These are phyloP conservation scores for Pegoplata infirma DNA, from an alignment of 2,888 invertebrate genomes.

Conservation along the genomic window DNA sequence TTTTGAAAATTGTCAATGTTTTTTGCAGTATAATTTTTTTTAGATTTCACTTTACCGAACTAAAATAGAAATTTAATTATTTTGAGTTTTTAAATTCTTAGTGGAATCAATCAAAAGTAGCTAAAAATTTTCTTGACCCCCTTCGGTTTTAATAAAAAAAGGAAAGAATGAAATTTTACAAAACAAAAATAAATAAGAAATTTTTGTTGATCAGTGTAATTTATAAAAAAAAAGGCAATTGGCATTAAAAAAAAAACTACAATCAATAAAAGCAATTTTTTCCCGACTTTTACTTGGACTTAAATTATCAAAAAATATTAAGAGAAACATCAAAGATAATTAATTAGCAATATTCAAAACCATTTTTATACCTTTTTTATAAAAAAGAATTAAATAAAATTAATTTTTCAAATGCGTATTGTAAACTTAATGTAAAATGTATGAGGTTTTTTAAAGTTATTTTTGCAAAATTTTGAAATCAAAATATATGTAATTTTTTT, in stretches of 20 bases:
- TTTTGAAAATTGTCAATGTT: too few species aligned
- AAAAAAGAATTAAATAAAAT: conserved; percentile 1
- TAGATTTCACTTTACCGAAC: too few species aligned
- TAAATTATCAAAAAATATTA: conserved; percentile 24
- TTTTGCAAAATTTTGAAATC: not conserved
- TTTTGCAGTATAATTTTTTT: too few species aligned
- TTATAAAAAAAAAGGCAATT: not conserved
- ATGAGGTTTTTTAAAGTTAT: not conserved
- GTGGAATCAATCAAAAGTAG: too few species aligned
- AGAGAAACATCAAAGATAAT: conserved; percentile 19
- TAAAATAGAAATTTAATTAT: too few species aligned
- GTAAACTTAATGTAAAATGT: not conserved
- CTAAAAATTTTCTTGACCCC: too few species aligned
- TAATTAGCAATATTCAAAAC: conserved; percentile 26
- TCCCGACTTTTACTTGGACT: conserved; percentile 30
- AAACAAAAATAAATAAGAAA: too few species aligned
- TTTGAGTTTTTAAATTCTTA: too few species aligned
- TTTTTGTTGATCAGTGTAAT: not conserved
- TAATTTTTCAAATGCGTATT: conserved; percentile 11
- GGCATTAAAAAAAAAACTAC: conserved; percentile 23
- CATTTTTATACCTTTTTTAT: conserved; percentile 31
- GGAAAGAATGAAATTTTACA: too few species aligned
- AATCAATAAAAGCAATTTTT: conserved; percentile 57
- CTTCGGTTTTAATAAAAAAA: too few species aligned
- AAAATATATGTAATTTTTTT: not conserved